Percentiles rank a stretch among this genome's conserved stretches.
phyloP scores from a whole-genome alignment of 2,888 invertebrate species.

The Pilophorus perplexus region DNA sequence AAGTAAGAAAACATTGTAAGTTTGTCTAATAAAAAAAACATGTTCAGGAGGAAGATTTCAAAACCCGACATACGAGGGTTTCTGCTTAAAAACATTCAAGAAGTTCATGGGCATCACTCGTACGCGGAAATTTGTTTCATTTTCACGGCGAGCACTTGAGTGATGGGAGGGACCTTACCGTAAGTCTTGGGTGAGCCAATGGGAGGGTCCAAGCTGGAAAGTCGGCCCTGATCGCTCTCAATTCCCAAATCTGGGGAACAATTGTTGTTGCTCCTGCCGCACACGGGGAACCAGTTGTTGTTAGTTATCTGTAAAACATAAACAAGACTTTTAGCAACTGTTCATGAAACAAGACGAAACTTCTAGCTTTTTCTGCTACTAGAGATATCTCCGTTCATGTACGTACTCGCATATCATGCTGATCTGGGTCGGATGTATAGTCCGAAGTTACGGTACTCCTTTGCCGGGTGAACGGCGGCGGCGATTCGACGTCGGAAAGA shows the following conservation, averaged over 20 bases:
- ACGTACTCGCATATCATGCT: constrained; percentile 36
- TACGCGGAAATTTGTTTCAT: too few relatives aligned
- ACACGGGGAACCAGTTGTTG: constrained; percentile 43
- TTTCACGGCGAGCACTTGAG: too few relatives aligned
- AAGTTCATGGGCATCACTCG: too few relatives aligned
- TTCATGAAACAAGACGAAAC: neutral
- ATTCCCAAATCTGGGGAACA: constrained; percentile 86
- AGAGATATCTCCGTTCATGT: too few relatives aligned
- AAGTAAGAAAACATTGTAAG: neutral
- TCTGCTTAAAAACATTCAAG: too few relatives aligned
- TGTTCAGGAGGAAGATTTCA: too few relatives aligned
- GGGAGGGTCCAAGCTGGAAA: constrained; percentile 63
- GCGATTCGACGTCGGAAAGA: constrained; percentile 36
- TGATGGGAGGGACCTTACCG: too few relatives aligned
- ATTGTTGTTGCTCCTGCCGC: constrained; percentile 50
- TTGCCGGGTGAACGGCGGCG: constrained; percentile 38
- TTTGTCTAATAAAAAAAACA: too few relatives aligned
- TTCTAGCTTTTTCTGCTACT: neutral
- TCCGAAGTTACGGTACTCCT: constrained; percentile 47
- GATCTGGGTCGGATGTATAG: constrained; percentile 48
- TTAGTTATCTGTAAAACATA: constrained; percentile 36
- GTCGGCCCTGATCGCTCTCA: constrained; percentile 72
- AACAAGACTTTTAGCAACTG: constrained; percentile 3
- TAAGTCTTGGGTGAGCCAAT: constrained; percentile 49
- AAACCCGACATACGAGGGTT: too few relatives aligned